These are phyloP conservation scores for Lepidocolaptes lacrymiger DNA, from an alignment of 2,797 vertebrate genomes.

Conservation along the genomic window DNA sequence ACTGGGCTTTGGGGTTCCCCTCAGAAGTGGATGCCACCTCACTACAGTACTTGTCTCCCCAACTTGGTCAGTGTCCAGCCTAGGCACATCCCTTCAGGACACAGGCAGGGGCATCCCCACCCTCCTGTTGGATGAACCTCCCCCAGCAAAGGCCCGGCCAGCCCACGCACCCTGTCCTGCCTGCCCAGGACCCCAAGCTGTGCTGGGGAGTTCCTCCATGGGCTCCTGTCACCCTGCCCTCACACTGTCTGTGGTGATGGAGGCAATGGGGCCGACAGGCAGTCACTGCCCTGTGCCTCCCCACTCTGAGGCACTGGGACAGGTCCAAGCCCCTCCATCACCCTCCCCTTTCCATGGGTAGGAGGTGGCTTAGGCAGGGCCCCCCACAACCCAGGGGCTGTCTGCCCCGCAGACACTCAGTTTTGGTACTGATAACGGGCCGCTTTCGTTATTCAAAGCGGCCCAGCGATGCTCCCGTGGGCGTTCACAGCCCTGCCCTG, in stretches of 20 bases:
- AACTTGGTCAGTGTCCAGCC: fast-evolving
- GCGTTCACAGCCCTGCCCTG: constrained; percentile 39
- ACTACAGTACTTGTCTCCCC: fast-evolving
- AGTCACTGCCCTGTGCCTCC: fast-evolving
- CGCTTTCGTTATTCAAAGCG: not conserved
- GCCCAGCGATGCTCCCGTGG: constrained; percentile 26
- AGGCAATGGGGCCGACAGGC: fast-evolving
- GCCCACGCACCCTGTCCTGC: not conserved
- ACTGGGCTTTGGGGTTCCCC: not conserved
- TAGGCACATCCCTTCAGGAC: not conserved
- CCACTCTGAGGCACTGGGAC: fast-evolving
- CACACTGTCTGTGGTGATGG: not conserved
- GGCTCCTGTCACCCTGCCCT: not conserved
- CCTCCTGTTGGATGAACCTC: fast-evolving
- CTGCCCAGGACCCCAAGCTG: fast-evolving
- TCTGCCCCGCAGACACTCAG: not conserved
- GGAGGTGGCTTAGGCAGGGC: fast-evolving
- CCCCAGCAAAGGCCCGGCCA: not conserved
- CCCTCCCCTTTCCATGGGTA: fast-evolving
- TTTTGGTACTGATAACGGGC: constrained; percentile 19
- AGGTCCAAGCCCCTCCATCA: fast-evolving
- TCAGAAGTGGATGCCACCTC: not conserved
- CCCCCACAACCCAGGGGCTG: fast-evolving
- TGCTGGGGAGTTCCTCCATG: not conserved
- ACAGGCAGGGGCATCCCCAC: too few relatives aligned